Percentiles rank a stretch among this genome's conserved stretches.
Conservation (phyloP, 2,113 vertebrate genomes). For the Macroglossus sobrinus region DNA sequence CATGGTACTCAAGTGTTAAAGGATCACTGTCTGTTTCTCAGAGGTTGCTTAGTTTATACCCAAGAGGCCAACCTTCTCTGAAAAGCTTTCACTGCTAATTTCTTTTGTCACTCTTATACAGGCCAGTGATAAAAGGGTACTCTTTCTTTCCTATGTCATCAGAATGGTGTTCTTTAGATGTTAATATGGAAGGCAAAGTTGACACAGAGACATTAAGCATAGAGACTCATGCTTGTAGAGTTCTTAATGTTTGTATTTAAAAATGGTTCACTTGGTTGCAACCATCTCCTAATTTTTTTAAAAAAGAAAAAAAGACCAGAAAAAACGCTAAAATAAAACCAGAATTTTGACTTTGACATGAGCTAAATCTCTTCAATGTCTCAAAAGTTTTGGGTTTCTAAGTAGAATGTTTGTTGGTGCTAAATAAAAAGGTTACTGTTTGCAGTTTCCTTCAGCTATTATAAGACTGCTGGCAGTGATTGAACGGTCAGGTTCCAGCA, state of each 20-base stretch:
- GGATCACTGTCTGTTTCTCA: slow-evolving; percentile 68
- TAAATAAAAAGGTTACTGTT: slow-evolving; percentile 71
- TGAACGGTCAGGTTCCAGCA: slow-evolving; percentile 46
- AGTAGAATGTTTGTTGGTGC: slow-evolving; percentile 47
- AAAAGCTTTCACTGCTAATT: slow-evolving; percentile 80
- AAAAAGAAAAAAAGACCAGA: not conserved
- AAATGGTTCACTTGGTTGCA: not conserved
- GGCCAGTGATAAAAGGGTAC: slow-evolving; percentile 68
- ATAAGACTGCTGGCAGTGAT: slow-evolving; percentile 59
- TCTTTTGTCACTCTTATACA: slow-evolving; percentile 75
- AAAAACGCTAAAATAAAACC: slow-evolving; percentile 4
- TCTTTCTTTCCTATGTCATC: slow-evolving; percentile 63
- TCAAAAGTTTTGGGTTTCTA: slow-evolving; percentile 13
- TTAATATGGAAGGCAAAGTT: slow-evolving; percentile 67
- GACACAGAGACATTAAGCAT: slow-evolving; percentile 24
- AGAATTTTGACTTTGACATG: not conserved
- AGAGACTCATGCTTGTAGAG: not conserved
- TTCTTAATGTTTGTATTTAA: slow-evolving; percentile 29
- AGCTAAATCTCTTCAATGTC: not conserved
- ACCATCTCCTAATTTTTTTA: not conserved
- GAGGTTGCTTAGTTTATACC: slow-evolving; percentile 79
- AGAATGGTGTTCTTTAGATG: slow-evolving; percentile 69
- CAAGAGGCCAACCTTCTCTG: slow-evolving; percentile 74
- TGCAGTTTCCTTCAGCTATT: slow-evolving; percentile 72
- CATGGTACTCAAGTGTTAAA: slow-evolving; percentile 75